These are phyloP conservation scores for Aspiorhynchus laticeps DNA, from an alignment of 2,113 vertebrate species.

Conservation along the genomic window DNA sequence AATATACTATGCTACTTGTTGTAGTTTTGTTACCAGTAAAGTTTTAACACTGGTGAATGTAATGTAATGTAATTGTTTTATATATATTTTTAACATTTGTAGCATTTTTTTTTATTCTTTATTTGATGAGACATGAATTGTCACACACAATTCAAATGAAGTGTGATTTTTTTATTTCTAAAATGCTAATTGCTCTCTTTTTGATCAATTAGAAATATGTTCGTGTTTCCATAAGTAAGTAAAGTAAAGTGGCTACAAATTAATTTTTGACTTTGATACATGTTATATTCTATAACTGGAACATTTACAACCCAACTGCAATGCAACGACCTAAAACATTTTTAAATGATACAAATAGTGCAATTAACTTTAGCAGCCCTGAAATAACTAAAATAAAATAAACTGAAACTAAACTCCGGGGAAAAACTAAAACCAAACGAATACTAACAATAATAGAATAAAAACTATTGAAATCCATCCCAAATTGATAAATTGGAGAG, in stretches of 20 bases:
- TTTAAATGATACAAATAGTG: not conserved
- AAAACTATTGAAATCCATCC: not conserved
- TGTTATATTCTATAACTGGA: not conserved
- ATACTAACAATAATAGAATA: not conserved
- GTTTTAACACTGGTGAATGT: no score
- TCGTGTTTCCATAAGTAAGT: not conserved
- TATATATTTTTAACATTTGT: no score
- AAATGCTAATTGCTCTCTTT: no score
- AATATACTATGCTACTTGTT: not conserved
- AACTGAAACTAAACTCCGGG: not conserved
- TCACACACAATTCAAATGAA: no score
- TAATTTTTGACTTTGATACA: not conserved
- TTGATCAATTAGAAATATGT: no score
- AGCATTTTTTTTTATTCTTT: no score
- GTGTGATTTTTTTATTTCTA: no score
- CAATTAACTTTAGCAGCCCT: not conserved
- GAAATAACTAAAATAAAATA: no score
- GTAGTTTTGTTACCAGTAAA: no score
- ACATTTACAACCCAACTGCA: not conserved
- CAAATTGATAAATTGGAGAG: not conserved
- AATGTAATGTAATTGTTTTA: no score
- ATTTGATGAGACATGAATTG: no score
- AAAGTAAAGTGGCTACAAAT: not conserved
- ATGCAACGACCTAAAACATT: not conserved
- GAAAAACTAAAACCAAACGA: not conserved